Evolutionary conservation across 2,797 vertebrate genomes (phyloP), one percentile per base, ranked within the genome.

Genomic region (Tenualosa thibaudeaui): DNA sequence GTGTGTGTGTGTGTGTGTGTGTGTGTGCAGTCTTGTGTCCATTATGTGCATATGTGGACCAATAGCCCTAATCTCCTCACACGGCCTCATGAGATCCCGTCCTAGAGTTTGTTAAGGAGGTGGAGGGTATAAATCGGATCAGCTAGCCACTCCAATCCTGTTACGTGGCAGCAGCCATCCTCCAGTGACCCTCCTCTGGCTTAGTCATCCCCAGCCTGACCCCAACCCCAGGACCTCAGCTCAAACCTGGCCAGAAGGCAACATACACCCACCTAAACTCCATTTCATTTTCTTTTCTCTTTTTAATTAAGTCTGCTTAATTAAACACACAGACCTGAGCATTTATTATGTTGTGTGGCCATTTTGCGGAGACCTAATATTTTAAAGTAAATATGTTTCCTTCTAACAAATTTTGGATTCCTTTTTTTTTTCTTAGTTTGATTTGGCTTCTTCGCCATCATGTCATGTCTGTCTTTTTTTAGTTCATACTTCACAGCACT

Each of bases 51-150:
- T 58, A 58, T 58, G 53, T 17, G 17, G 53, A 17, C 60, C 60
- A 24, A 24, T 62, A 62, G 31, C 43, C 26, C 13, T 26, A 51
- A 60, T 65, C 60, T 26, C 26, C 19, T 5, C 43, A 24, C 12
- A 46, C 50, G 5, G 54, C 17, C 54, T 22, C 17, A 56, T 56
- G 54, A 31, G 43, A 58, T 71, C 15, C 37, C 12, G 40, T 49
- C 56, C n/a, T 13, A 7, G 58, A 85, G 81, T 82, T 83, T 82
- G 58, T 88, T 88, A 87, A 90, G 85, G 86, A 86, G 84, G 87
- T 85, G 58, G n/a, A 62, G 8, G 83, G 60, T 87, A 81, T 92
- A 92, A 92, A 93, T 90, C 83, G 65, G 92, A 93, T 93, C 84
- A 89, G 83, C 53, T 65, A 82, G 87, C 88, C 87, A 2, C 7